Percentiles rank a stretch among this genome's conserved stretches.
Evolutionary conservation across 1,140 invertebrate genomes (phyloP).

Genomic region (Heliconius melpomene): DNA sequence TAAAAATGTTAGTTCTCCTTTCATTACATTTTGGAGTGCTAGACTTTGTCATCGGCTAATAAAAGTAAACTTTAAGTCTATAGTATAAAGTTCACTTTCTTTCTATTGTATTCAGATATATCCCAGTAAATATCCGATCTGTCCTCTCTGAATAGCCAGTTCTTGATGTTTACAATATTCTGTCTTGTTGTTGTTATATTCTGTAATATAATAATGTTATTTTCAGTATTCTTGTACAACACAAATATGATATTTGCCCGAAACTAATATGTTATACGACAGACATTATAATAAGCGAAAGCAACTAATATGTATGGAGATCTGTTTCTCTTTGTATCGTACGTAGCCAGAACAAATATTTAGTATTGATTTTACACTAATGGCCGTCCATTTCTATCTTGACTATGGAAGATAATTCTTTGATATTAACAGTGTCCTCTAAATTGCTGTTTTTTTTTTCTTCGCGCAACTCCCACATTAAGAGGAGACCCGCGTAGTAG

Average conservation of each 20-base stretch:
- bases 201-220: constrained; percentile 1
- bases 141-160: constrained; percentile 61
- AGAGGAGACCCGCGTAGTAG: not conserved
- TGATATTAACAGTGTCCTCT: too few relatives aligned
- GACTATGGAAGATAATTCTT: too few relatives aligned
- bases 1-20: constrained; percentile 79
- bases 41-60: constrained; percentile 37
- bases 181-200: constrained; percentile 34
- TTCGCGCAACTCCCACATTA: not conserved
- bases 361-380: too few relatives aligned
- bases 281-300: not conserved
- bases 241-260: not conserved
- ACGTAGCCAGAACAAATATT: too few relatives aligned
- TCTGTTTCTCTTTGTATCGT: too few relatives aligned
- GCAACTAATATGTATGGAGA: too few relatives aligned
- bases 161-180: constrained; percentile 61
- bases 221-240: not conserved
- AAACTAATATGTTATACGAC: not conserved
- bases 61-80: constrained; percentile 47
- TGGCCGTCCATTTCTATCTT: too few relatives aligned
- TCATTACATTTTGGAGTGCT: constrained; percentile 73
- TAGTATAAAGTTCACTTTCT: constrained; percentile 43
- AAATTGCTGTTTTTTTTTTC: too few relatives aligned
- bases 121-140: constrained; percentile 66
- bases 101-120: constrained; percentile 43